These are phyloP conservation scores for Nowickia ferox DNA, from an alignment of 2,888 invertebrate species.

Conservation along the genomic window DNA sequence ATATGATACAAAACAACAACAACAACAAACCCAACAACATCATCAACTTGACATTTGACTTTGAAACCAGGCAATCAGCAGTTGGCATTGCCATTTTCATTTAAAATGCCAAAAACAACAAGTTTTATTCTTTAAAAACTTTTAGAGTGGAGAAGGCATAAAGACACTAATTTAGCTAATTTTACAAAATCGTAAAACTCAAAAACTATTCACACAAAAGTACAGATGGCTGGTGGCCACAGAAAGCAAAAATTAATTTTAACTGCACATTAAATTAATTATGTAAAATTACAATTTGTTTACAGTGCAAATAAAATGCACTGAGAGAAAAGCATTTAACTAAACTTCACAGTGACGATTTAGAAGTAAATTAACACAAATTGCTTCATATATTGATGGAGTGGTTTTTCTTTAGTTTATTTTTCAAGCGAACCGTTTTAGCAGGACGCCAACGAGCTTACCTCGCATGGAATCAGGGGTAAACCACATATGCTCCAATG, in stretches of 20 bases:
- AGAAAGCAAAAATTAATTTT: slow-evolving; percentile 41
- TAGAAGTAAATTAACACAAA: not conserved
- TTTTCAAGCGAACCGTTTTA: too few relatives aligned
- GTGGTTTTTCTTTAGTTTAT: too few relatives aligned
- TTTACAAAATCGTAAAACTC: slow-evolving; percentile 31
- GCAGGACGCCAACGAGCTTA: too few relatives aligned
- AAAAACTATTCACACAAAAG: slow-evolving; percentile 1
- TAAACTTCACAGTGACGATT: not conserved
- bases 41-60: slow-evolving; percentile 70
- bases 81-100: slow-evolving; percentile 16
- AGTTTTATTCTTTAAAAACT: slow-evolving; percentile 27
- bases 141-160: not conserved
- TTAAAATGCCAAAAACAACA: slow-evolving; percentile 11
- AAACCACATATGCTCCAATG: too few relatives aligned
- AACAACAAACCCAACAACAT: slow-evolving; percentile 14
- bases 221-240: not conserved
- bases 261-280: slow-evolving; percentile 68
- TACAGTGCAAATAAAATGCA: slow-evolving; percentile 5
- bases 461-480: too few relatives aligned
- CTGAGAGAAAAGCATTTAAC: not conserved
- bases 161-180: slow-evolving; percentile 15
- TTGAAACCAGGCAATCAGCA: slow-evolving; percentile 38
- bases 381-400: too few relatives aligned
- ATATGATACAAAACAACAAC: slow-evolving; percentile 9
- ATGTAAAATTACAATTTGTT: slow-evolving; percentile 52